Conservation (phyloP, 2,888 invertebrate genomes). For the Pyrochroa serraticornis region DNA sequence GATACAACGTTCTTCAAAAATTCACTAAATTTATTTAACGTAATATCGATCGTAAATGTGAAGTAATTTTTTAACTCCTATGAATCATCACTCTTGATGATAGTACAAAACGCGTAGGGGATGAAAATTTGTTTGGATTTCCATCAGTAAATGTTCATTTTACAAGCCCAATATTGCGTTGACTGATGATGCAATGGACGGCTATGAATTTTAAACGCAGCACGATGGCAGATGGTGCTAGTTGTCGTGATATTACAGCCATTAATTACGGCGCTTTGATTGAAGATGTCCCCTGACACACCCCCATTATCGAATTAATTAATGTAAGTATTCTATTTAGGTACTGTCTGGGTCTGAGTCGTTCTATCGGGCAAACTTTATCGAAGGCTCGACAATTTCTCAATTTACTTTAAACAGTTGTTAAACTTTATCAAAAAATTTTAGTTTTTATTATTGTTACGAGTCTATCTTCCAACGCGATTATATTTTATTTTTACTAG, state of each 20-base stretch:
- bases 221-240: constrained; percentile 43
- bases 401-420: background rate
- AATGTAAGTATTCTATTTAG: constrained; percentile 49
- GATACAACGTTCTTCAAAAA: too few species aligned
- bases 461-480: too few species aligned
- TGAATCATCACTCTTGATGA: constrained; percentile 1
- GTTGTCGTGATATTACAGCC: constrained; percentile 43
- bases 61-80: background rate
- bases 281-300: constrained; percentile 51
- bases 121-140: constrained; percentile 22
- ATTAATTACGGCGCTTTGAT: constrained; percentile 50
- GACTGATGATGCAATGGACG: constrained; percentile 26
- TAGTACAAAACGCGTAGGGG: background rate
- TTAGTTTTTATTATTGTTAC: too few species aligned
- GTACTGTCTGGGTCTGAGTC: background rate
- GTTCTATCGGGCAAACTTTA: background rate
- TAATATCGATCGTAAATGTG: too few species aligned
- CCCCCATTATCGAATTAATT: constrained; percentile 51
- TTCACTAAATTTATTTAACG: too few species aligned
- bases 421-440: too few species aligned
- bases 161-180: constrained; percentile 21
- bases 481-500: too few species aligned
- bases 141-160: constrained; percentile 21
- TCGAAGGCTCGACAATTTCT: background rate
- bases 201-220: constrained; percentile 34